A percentile compares a stretch with the other conserved stretches of the same genome.
These are phyloP conservation scores for Drosophila colorata DNA, from an alignment of 2,888 invertebrate species.

Conservation along the genomic window DNA sequence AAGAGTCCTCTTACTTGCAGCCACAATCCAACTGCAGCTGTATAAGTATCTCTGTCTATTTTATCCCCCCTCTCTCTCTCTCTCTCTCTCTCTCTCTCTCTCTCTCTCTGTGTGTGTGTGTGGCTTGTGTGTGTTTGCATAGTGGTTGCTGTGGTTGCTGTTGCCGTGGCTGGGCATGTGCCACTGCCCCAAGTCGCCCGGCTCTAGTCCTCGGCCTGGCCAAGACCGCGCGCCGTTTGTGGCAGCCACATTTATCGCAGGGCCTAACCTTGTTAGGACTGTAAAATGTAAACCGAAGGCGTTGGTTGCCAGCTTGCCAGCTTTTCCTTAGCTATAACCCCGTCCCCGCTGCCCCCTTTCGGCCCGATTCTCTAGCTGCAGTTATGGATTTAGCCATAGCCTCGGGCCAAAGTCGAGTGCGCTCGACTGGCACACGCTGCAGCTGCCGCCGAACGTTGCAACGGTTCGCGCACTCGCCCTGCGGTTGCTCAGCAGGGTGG, in stretches of 20 bases:
- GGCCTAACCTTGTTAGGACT: slow-evolving; percentile 81
- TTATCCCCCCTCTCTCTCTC: too few relatives aligned
- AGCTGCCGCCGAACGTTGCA: slow-evolving; percentile 53
- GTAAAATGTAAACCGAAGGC: slow-evolving; percentile 80
- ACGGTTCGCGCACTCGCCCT: slow-evolving; percentile 77
- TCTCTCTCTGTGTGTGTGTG: slow-evolving; percentile 12
- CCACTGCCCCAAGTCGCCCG: slow-evolving; percentile 59
- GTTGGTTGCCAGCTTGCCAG: slow-evolving; percentile 49
- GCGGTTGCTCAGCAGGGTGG: slow-evolving; percentile 73
- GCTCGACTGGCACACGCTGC: slow-evolving; percentile 73
- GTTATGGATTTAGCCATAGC: slow-evolving; percentile 29
- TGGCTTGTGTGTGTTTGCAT: slow-evolving; percentile 66
- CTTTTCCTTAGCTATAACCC: background rate
- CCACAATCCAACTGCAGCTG: slow-evolving; percentile 9
- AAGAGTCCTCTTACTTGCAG: background rate
- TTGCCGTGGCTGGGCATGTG: slow-evolving; percentile 69
- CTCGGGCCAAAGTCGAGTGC: slow-evolving; percentile 33
- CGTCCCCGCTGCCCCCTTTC: background rate
- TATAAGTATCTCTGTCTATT: background rate
- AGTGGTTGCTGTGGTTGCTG: slow-evolving; percentile 62
- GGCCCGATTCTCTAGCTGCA: background rate
- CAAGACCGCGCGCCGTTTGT: slow-evolving; percentile 7
- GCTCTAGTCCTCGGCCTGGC: slow-evolving; percentile 11
- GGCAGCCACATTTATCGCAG: slow-evolving; percentile 68
- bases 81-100: too few relatives aligned